These are phyloP conservation scores for Lycodopsis pacificus DNA, from an alignment of 2,797 vertebrate genomes.

Conservation along the genomic window DNA sequence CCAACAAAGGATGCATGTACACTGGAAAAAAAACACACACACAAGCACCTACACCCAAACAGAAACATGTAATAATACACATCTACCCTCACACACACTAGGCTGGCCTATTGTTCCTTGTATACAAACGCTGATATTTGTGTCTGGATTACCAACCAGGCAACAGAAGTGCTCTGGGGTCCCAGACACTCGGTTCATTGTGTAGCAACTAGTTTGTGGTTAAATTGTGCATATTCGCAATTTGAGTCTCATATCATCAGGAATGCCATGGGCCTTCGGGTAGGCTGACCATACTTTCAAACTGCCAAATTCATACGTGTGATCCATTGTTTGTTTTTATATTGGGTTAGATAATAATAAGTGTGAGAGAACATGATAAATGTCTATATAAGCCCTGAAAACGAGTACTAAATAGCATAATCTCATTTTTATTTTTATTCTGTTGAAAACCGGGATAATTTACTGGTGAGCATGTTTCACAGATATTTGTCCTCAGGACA, in stretches of 20 bases:
- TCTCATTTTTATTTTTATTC: not conserved
- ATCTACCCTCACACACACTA: not conserved
- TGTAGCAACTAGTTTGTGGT: not conserved
- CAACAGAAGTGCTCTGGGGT: not conserved
- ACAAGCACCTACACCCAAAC: not conserved
- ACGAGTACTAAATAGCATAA: not conserved
- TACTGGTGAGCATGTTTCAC: not conserved
- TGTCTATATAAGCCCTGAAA: not conserved
- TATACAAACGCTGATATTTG: not conserved
- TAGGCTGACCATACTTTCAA: not conserved
- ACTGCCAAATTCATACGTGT: not conserved
- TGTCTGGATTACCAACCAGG: not conserved
- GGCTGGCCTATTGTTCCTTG: not conserved
- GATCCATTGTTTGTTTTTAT: not conserved
- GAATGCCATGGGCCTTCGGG: not conserved
- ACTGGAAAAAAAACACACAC: no score
- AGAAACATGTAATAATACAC: not conserved
- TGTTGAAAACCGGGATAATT: not conserved
- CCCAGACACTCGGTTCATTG: not conserved
- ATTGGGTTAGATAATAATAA: not conserved
- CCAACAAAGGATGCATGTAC: not conserved
- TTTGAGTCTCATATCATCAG: not conserved
- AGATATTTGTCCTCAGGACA: not conserved
- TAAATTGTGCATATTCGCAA: slow-evolving; percentile 9
- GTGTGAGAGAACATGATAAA: not conserved